phyloP scores from a whole-genome alignment of 2,113 vertebrate genomes.

The Pseudorectes ferrugineus region DNA sequence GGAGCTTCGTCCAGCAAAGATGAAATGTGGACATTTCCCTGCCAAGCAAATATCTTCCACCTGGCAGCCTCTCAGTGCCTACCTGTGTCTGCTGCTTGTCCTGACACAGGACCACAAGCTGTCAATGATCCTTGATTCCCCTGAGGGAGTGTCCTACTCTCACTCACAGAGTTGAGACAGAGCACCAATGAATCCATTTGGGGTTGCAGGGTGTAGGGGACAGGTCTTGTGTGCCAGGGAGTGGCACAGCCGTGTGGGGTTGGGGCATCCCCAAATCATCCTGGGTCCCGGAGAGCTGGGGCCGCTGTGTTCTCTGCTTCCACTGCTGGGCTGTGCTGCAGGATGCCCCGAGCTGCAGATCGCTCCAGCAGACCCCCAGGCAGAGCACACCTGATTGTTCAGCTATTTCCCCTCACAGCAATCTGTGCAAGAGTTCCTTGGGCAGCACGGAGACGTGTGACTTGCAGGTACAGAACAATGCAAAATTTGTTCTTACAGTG shows the following conservation, averaged over 20 bases:
- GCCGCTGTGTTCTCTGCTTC: fast-evolving
- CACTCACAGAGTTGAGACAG: not conserved
- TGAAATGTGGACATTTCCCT: not conserved
- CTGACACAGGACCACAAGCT: not conserved
- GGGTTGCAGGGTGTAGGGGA: not conserved
- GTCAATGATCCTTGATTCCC: not conserved
- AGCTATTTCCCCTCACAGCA: not conserved
- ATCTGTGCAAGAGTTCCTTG: not conserved
- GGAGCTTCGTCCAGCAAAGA: not conserved
- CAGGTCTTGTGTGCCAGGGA: not conserved
- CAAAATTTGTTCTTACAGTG: conserved; percentile 18
- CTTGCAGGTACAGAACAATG: conserved; percentile 34
- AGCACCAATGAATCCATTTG: not conserved
- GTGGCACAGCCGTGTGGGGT: not conserved
- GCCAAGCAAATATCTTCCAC: not conserved
- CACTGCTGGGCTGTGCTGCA: fast-evolving
- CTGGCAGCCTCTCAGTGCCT: not conserved
- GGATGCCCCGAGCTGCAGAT: not conserved
- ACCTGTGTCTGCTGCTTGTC: not conserved
- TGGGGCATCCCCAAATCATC: not conserved
- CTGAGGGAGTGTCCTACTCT: not conserved
- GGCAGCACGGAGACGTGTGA: not conserved
- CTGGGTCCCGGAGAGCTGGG: fast-evolving
- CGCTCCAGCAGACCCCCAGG: not conserved
- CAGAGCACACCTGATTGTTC: not conserved